Percentiles rank a stretch among this genome's conserved stretches.
phyloP scores from a whole-genome alignment of 2,113 vertebrate genomes.

The Furnarius figulus region DNA sequence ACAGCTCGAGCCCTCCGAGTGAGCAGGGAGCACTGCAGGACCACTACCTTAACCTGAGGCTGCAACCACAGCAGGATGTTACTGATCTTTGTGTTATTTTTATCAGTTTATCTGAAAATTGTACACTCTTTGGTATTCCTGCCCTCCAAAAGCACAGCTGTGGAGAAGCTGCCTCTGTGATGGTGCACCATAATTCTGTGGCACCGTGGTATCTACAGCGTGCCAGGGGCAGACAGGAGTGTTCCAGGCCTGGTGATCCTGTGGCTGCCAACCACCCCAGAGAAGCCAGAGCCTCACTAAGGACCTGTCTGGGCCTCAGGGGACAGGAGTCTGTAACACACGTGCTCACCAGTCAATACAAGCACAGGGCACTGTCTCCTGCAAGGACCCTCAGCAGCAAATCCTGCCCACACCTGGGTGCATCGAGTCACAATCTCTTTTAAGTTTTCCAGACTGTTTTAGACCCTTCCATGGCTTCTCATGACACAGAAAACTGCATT shows the following conservation, averaged over 20 bases:
- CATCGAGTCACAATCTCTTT: background rate
- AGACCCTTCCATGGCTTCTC: background rate
- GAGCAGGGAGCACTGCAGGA: background rate
- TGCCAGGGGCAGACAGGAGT: background rate
- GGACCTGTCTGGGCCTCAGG: background rate
- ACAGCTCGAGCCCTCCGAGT: background rate
- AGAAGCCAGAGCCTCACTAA: background rate
- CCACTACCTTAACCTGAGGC: background rate
- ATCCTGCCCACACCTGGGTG: background rate
- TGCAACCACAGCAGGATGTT: background rate
- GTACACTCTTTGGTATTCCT: background rate
- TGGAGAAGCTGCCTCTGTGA: background rate
- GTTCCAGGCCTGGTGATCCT: background rate
- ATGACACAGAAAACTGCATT: background rate
- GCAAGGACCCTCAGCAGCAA: background rate
- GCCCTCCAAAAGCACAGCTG: background rate
- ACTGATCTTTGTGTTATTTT: background rate
- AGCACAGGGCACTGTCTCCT: background rate
- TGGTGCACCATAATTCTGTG: background rate
- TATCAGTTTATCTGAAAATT: background rate
- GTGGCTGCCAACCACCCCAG: background rate
- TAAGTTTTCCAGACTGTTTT: background rate
- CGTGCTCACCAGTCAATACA: rapidly evolving
- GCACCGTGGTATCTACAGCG: background rate
- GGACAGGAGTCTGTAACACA: background rate